Percentiles rank a stretch among this genome's conserved stretches.
These are phyloP conservation scores for Camptogramma bilineatum DNA, from an alignment of 2,888 invertebrate genomes.

Conservation along the genomic window DNA sequence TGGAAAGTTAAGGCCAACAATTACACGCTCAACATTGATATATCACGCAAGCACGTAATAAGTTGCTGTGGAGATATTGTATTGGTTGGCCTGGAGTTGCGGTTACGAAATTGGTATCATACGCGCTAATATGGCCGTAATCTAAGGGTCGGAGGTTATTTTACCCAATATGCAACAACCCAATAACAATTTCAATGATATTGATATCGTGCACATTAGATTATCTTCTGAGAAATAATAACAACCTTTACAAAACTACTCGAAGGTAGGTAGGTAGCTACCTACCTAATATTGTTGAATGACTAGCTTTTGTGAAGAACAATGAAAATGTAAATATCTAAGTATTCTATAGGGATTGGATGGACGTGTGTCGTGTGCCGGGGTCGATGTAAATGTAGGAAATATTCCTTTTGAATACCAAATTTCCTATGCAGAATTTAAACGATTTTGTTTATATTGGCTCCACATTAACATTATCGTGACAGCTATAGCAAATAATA, in stretches of 20 bases:
- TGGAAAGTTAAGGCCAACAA: constrained; percentile 66
- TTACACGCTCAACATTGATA: constrained; percentile 54
- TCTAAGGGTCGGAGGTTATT: constrained; percentile 60
- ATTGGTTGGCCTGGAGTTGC: constrained; percentile 44
- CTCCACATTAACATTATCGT: constrained; percentile 42
- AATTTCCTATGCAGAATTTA: constrained; percentile 52
- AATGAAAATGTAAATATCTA: neutral
- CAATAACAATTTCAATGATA: constrained; percentile 23
- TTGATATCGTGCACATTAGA: neutral
- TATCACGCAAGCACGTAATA: constrained; percentile 56
- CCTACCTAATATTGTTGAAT: neutral
- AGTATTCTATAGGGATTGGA: constrained; percentile 31
- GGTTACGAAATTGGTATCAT: constrained; percentile 63
- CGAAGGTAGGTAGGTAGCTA: neutral
- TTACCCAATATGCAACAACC: constrained; percentile 35
- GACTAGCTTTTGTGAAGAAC: neutral
- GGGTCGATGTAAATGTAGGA: constrained; percentile 61
- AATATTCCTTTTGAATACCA: constrained; percentile 64
- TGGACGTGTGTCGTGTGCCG: constrained; percentile 82
- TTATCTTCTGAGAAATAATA: neutral
- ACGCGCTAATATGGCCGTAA: constrained; percentile 49
- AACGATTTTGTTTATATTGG: constrained; percentile 53
- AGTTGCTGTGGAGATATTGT: constrained; percentile 3
- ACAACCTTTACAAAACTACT: neutral
- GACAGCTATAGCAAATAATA: constrained; percentile 44